A percentile compares a stretch with the other conserved stretches of the same genome.
These are phyloP conservation scores for Pavo muticus DNA, from an alignment of 2,113 vertebrate species.

Conservation along the genomic window DNA sequence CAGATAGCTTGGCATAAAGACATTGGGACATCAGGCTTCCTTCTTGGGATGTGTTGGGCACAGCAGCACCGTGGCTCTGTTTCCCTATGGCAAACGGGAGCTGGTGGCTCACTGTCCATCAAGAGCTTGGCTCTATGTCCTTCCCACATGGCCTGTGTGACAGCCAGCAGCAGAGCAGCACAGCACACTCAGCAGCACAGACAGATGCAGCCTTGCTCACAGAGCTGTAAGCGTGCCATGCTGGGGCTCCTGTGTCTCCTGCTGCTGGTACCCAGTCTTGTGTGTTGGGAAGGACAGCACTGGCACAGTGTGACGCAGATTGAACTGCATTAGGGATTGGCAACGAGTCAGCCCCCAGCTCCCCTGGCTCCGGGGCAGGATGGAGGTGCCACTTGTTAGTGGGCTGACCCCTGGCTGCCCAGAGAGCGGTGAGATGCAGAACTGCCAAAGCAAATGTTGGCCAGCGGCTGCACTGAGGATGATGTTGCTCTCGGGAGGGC, in stretches of 20 bases:
- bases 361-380: neutral
- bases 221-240: neutral
- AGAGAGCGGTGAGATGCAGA: neutral
- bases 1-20: neutral
- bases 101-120: neutral
- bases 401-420: neutral
- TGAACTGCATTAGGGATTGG: neutral
- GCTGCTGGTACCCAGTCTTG: neutral
- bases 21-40: neutral
- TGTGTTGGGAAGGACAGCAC: neutral
- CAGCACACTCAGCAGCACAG: neutral
- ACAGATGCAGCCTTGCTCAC: neutral
- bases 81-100: neutral
- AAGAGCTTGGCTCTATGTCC: neutral
- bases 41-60: neutral
- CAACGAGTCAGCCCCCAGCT: neutral
- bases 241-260: neutral
- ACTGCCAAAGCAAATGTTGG: neutral
- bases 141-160: neutral
- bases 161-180: neutral
- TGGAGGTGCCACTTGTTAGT: neutral
- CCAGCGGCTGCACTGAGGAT: neutral
- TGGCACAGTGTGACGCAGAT: neutral
- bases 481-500: neutral
- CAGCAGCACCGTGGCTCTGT: rapidly evolving